Base-by-base conservation (phyloP, 2,797 vertebrate genomes). In the Pelochelys cantorii region DNA sequence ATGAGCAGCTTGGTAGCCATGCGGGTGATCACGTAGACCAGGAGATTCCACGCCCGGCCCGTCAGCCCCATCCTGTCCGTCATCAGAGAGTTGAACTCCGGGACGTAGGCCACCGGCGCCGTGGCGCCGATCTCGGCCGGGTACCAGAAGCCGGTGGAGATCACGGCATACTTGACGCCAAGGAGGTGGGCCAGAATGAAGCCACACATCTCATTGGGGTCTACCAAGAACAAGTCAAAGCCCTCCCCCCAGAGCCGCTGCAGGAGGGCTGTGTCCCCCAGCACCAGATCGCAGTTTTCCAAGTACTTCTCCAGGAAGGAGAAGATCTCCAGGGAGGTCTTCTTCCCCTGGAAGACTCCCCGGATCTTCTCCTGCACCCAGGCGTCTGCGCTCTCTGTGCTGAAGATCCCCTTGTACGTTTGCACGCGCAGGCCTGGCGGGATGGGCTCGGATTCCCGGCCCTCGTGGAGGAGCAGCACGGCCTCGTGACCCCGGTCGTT, bases 61-160 rank as follows among this genome's bases (percentile, higher is more conserved):
- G 96, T 88, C 92, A 98, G 96, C 79, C 71, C 29, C 98, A 98
- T 98, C 62, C 80, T 95, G 77, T 98, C 98, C 17, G 97, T 98
- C 96, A 97, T 94, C 71, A 97, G 89, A 37, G 98, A 98, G 88
- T 98, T 98, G 92, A 98, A 98, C 81, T 98, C 98, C 0, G 98
- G 98, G 17, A 98, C 98, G 20, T 98, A 98, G 48, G 97, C 89
- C 75, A 98, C 23, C 1, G 97, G 97, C 1, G 97, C 97, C 3
- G 96, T 94, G 2, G 97, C 97, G 57, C 96, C 96, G 85, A 97
- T 97, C 90, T 98, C 97, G 0, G 97, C 97, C 84, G 97, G 97
- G 86, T 97, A 98, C 97, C 97, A 98, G 93, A 97, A 97, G 37
- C 97, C 97, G 11, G 97, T 97, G 87, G 97, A 97, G 87, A 98